Evolutionary conservation across 2,113 vertebrate genomes (phyloP).

Genomic region (Tachuris rubrigastra): DNA sequence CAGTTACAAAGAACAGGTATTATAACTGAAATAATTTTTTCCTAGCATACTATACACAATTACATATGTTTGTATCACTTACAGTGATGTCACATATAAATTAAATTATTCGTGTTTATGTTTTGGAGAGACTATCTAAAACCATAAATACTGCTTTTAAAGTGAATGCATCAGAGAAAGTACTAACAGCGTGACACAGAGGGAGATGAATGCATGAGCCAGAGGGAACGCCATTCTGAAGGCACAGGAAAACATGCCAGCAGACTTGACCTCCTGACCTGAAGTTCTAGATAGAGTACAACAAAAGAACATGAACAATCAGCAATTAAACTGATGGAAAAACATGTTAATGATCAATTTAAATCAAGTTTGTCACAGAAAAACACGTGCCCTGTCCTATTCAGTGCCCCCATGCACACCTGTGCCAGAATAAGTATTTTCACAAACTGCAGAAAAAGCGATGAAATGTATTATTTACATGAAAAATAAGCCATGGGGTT

Average conservation of each 20-base stretch:
- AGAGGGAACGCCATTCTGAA: neutral
- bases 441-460: neutral
- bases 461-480: neutral
- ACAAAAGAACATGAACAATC: conserved; percentile 9
- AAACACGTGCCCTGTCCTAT: neutral
- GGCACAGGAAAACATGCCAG: neutral
- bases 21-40: neutral
- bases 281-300: conserved; percentile 5
- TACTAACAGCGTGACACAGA: neutral
- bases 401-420: neutral
- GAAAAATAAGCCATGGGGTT: neutral
- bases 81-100: neutral
- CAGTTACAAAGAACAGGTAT: neutral
- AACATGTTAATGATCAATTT: neutral
- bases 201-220: neutral
- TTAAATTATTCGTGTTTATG: neutral
- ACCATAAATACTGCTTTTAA: neutral
- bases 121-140: neutral
- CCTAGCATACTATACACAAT: neutral
- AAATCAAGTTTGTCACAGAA: neutral
- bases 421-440: neutral
- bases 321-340: conserved; percentile 27
- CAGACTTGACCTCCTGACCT: conserved; percentile 28
- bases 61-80: neutral
- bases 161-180: neutral